A percentile compares a stretch with the other conserved stretches of the same genome.
These are phyloP conservation scores for Eustalomyia histrio DNA, from an alignment of 2,888 invertebrate species.

Conservation along the genomic window DNA sequence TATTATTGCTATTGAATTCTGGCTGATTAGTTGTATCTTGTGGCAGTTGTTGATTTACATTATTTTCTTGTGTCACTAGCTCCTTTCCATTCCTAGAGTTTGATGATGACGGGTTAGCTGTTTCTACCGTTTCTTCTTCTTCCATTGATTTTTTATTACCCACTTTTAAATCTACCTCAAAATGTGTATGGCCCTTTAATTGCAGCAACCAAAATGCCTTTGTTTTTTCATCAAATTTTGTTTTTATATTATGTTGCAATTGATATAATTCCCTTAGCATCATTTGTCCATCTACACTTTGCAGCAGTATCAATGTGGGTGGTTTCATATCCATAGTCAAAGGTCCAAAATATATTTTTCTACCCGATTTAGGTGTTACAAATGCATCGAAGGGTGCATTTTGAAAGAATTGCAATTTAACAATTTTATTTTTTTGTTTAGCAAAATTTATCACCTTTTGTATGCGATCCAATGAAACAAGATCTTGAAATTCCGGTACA, in stretches of 20 bases:
- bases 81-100: too few relatives aligned
- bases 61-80: background rate
- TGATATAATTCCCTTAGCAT: conserved; percentile 78
- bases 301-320: conserved; percentile 75
- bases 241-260: conserved; percentile 70
- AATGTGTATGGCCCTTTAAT: conserved; percentile 72
- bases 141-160: background rate
- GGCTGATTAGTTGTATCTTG: background rate
- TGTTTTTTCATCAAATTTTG: conserved; percentile 68
- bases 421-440: conserved; percentile 72
- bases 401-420: conserved; percentile 75
- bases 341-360: conserved; percentile 78
- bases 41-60: background rate
- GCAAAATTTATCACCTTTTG: conserved; percentile 74
- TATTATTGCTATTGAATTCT: too few relatives aligned
- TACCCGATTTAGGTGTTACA: conserved; percentile 73
- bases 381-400: conserved; percentile 75
- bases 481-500: conserved; percentile 76
- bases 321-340: conserved; percentile 70
- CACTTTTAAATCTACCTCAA: conserved; percentile 69
- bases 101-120: background rate
- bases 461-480: conserved; percentile 76
- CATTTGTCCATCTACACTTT: conserved; percentile 77
- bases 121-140: background rate
- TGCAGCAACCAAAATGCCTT: conserved; percentile 77